Evolutionary conservation across 2,888 invertebrate genomes (phyloP).

Genomic region (Oxystoma pomonae): DNA sequence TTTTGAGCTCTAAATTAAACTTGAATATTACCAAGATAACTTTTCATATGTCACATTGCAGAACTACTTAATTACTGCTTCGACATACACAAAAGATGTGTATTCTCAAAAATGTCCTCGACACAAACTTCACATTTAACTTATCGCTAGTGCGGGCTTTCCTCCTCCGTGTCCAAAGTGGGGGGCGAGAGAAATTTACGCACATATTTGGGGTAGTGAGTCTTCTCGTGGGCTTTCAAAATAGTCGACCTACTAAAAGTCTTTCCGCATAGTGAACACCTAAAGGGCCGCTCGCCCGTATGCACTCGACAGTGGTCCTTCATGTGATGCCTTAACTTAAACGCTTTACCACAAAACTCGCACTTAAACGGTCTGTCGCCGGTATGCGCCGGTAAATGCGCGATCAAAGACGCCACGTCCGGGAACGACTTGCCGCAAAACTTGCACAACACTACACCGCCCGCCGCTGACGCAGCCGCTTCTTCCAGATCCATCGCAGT

Average conservation of each 20-base stretch:
- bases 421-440: constrained; percentile 92
- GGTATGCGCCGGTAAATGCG: constrained; percentile 84
- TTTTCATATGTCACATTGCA: too few relatives aligned
- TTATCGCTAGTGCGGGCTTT: constrained; percentile 63
- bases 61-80: too few relatives aligned
- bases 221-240: constrained; percentile 89
- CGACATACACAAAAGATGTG: too few relatives aligned
- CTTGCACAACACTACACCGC: constrained; percentile 77
- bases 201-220: constrained; percentile 88
- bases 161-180: constrained; percentile 78
- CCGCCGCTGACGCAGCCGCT: constrained; percentile 61
- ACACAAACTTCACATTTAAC: too few relatives aligned
- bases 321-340: constrained; percentile 90
- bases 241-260: constrained; percentile 89
- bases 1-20: too few relatives aligned
- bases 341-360: constrained; percentile 91
- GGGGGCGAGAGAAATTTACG: constrained; percentile 85
- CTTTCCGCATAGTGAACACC: constrained; percentile 85
- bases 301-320: constrained; percentile 92
- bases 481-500: constrained; percentile 54
- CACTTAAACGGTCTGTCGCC: constrained; percentile 90
- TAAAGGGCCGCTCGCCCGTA: constrained; percentile 86
- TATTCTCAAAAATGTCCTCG: too few relatives aligned
- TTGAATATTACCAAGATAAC: too few relatives aligned
- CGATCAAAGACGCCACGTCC: constrained; percentile 82